phyloP scores from a whole-genome alignment of 2,113 vertebrate genomes.

The Trochalopteron elliotii region DNA sequence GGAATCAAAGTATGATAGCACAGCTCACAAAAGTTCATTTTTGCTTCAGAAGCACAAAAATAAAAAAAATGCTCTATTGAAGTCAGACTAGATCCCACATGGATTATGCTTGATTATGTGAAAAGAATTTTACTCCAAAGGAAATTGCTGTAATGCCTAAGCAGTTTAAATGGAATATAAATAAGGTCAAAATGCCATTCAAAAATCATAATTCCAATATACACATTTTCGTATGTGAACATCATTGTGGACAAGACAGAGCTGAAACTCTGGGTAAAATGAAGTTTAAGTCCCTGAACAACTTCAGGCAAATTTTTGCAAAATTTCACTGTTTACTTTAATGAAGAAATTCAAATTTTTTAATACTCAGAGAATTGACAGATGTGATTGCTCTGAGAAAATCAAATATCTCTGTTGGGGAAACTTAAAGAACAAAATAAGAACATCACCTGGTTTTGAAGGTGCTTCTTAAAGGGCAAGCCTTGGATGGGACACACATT shows the following conservation, averaged over 20 bases:
- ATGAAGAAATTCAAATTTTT: not conserved
- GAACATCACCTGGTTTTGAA: not conserved
- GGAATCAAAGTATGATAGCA: not conserved
- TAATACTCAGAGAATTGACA: not conserved
- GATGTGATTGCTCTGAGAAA: not conserved
- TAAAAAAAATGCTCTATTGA: not conserved
- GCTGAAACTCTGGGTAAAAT: not conserved
- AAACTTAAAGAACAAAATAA: not conserved
- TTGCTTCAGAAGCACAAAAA: not conserved
- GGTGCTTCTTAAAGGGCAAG: not conserved
- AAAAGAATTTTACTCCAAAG: not conserved
- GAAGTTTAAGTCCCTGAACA: not conserved
- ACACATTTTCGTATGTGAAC: not conserved
- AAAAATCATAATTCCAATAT: not conserved
- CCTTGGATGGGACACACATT: rapidly evolving
- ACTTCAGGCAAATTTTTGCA: not conserved
- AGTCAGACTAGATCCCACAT: not conserved
- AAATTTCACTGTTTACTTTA: not conserved
- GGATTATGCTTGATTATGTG: not conserved
- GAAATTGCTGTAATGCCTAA: not conserved
- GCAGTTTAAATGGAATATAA: not conserved
- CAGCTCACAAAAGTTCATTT: not conserved
- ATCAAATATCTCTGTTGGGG: not conserved
- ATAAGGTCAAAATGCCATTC: not conserved
- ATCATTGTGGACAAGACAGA: not conserved